phyloP scores from a whole-genome alignment of 2,113 vertebrate species.

The Anhinga rufa region DNA sequence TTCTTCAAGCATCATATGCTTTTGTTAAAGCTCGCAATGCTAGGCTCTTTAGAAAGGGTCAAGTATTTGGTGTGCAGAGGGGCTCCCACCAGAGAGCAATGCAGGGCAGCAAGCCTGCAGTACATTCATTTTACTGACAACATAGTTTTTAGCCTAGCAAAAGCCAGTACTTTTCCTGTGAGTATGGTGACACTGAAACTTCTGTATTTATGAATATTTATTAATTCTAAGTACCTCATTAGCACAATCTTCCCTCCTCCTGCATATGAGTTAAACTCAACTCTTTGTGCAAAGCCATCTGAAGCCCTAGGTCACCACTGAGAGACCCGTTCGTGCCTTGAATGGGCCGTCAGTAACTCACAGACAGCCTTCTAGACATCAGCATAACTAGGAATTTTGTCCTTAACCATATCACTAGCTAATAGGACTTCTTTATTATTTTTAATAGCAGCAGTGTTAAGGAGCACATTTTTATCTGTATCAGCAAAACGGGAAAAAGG shows the following conservation, averaged over 20 bases:
- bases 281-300: neutral
- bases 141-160: neutral
- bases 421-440: neutral
- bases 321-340: neutral
- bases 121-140: neutral
- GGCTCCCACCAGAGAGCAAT: neutral
- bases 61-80: neutral
- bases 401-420: neutral
- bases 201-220: neutral
- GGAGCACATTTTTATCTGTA: neutral
- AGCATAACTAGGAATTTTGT: neutral
- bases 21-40: neutral
- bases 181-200: neutral
- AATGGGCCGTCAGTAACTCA: neutral
- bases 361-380: neutral
- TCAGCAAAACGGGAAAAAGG: neutral
- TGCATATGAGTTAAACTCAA: neutral
- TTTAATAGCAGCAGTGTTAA: neutral
- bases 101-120: neutral
- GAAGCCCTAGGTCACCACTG: neutral
- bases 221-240: neutral
- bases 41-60: neutral
- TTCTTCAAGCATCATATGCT: neutral
- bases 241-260: neutral
- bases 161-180: neutral